These are phyloP conservation scores for Branchellion lobata DNA, from an alignment of 2,888 invertebrate species.

Conservation along the genomic window DNA sequence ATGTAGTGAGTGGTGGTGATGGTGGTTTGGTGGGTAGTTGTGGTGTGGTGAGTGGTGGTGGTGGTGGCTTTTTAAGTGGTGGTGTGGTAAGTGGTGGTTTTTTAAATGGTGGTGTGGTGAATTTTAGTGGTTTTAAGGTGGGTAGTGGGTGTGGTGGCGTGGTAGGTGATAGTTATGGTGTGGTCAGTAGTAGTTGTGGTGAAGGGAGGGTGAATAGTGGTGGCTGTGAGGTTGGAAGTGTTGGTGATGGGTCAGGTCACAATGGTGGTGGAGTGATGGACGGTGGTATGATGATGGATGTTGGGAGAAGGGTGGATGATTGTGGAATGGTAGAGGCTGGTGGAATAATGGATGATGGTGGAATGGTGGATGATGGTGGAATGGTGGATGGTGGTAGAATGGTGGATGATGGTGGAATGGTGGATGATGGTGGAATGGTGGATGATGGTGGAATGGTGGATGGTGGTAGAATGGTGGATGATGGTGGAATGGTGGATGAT, in stretches of 20 bases:
- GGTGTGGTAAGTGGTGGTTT: neutral
- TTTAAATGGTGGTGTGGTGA: neutral
- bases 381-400: neutral
- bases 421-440: neutral
- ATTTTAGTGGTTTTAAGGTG: neutral
- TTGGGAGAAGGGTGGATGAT: neutral
- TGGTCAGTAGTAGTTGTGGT: neutral
- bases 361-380: neutral
- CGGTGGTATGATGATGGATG: too few relatives aligned
- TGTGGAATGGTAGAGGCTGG: neutral
- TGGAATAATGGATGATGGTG: conserved; percentile 20
- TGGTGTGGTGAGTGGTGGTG: neutral
- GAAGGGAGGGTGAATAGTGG: neutral
- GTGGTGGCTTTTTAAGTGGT: neutral
- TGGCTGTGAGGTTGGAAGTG: neutral
- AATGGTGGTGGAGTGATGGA: neutral
- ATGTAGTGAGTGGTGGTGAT: neutral
- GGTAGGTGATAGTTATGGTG: neutral
- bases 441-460: neutral
- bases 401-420: neutral
- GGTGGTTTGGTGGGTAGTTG: neutral
- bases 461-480: neutral
- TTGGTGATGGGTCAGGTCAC: neutral
- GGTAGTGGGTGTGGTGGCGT: neutral
- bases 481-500: neutral